These are phyloP conservation scores for Hydrolagus affinis DNA, from an alignment of 2,113 vertebrate species.

Conservation along the genomic window DNA sequence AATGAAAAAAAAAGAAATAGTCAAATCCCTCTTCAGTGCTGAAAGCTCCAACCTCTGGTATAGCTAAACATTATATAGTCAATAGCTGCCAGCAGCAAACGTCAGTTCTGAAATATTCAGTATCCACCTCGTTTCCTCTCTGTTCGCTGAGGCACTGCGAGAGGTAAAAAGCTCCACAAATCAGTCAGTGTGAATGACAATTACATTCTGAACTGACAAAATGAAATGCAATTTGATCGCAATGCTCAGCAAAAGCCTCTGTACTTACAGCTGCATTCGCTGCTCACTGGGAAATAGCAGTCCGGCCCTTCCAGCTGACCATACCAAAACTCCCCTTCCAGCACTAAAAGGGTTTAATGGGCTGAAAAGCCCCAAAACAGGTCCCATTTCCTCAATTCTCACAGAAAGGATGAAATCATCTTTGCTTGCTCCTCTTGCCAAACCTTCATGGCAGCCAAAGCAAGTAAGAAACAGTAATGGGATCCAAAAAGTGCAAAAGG, in stretches of 20 bases:
- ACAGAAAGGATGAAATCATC: background rate
- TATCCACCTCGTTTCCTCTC: background rate
- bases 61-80: no score
- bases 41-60: no score
- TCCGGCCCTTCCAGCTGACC: background rate
- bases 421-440: background rate
- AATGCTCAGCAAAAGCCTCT: background rate
- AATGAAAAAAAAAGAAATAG: no score
- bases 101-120: background rate
- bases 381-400: background rate
- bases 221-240: background rate
- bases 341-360: background rate
- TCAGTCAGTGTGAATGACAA: background rate
- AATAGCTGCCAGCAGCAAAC: no score
- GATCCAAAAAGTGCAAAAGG: conserved; percentile 11
- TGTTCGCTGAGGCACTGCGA: background rate
- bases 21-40: no score
- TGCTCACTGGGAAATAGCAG: background rate
- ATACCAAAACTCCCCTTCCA: background rate
- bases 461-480: conserved; percentile 11
- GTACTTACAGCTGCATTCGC: background rate
- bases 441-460: conserved; percentile 10
- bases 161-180: background rate
- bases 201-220: background rate
- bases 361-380: background rate